Evolutionary conservation across 37 sponge, comb jelly and placozoan genomes (phyloP), one percentile per base, ranked within the genome.

Genomic region (Beroe ovata): DNA sequence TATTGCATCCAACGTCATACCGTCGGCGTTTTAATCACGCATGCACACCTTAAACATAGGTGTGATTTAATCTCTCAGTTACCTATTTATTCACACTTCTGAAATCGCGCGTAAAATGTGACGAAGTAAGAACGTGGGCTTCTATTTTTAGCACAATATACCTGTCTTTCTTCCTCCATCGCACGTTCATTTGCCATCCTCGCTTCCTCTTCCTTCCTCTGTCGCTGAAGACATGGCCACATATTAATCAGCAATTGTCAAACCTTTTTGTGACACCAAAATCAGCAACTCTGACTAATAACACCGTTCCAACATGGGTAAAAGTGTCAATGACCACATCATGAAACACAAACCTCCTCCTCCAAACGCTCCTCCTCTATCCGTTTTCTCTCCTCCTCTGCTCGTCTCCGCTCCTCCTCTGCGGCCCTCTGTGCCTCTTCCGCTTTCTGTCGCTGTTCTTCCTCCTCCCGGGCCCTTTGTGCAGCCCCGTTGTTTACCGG

Each of bases 131-230:
- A 47, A 47, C 54, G 54, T 47, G 54, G n/a, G n/a, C n/a, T n/a
- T 47, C 63, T 26, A 61, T 61, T 61, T 11, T 19, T 19, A 58
- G 59, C 16, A 58, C 59, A 61, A 71, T n/a, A 18, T 28, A 91
- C 60, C 91, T 89, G 91, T 60, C 91, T 61, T 88, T 91, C 88
- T 35, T 60, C 42, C 40, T 91, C 91, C 1, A 34, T 34, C 2
- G 34, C 59, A 8, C 60, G 60, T 18, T 84, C 64, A 1, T 0
- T 1, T 20, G 42, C 64, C 20, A 89, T 35, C 36, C 30, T 33
- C 34, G 32, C 30, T 88, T 60, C 29, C 90, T 88, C 30, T 89
- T 60, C 59, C 63, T 41, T 60, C 60, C 88, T 33, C 60, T 88
- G 0, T 8, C 41, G 22, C 89, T 41, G 2, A 8, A 25, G 2